These are phyloP conservation scores for Lithophane socia DNA, from an alignment of 2,888 invertebrate species.

Conservation along the genomic window DNA sequence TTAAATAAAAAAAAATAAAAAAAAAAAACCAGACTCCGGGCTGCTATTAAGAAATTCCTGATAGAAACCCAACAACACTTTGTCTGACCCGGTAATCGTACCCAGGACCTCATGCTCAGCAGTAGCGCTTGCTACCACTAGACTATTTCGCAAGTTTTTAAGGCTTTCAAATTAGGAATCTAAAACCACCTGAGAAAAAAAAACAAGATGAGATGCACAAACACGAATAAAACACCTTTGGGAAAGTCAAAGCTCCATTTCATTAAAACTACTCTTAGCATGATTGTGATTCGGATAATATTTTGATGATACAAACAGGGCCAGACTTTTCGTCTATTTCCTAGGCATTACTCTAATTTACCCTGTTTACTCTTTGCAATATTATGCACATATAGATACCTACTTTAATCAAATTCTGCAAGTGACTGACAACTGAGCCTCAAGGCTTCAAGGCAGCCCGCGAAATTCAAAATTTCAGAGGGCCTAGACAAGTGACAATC, in stretches of 20 bases:
- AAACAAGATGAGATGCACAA: neutral
- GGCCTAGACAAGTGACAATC: too few species aligned
- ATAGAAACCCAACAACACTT: too few species aligned
- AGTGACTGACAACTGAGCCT: neutral
- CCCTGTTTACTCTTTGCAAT: neutral
- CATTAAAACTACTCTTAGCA: neutral
- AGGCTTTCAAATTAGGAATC: neutral
- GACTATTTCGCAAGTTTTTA: neutral
- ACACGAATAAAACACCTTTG: neutral
- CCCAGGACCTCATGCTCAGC: neutral
- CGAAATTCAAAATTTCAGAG: too few species aligned
- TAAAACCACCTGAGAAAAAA: neutral
- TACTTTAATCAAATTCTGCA: neutral
- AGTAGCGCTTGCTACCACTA: too few species aligned
- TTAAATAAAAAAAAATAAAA: too few species aligned
- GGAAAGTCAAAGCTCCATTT: neutral
- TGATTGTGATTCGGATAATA: neutral
- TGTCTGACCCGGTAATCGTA: neutral
- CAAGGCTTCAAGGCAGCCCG: neutral
- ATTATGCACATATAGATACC: neutral
- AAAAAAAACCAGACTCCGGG: too few species aligned
- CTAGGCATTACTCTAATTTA: neutral
- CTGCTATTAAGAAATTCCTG: too few species aligned
- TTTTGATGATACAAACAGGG: neutral
- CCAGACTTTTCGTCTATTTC: neutral